Conservation (phyloP, 2,113 vertebrate species). For the Apteryx mantelli region DNA sequence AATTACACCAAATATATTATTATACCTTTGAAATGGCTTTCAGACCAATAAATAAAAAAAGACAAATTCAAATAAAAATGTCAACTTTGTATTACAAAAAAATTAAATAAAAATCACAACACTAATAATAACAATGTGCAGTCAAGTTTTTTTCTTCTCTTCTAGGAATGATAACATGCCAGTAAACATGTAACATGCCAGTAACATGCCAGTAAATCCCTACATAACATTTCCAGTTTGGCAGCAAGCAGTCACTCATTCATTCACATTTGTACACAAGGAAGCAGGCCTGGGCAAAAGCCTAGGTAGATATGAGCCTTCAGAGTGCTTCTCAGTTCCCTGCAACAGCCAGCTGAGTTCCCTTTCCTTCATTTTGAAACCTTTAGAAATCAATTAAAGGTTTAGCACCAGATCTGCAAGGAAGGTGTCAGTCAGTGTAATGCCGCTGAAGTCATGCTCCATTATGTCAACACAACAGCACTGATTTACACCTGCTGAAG, state of each 20-base stretch:
- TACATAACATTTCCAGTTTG: conserved; percentile 96
- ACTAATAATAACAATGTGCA: conserved; percentile 96
- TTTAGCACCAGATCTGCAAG: conserved; percentile 10
- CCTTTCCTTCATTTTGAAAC: neutral
- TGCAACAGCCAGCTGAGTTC: neutral
- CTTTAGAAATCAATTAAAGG: neutral
- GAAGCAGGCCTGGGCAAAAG: conserved; percentile 74
- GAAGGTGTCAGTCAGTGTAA: neutral
- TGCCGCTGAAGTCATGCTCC: neutral
- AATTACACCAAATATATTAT: conserved; percentile 91
- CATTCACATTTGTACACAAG: conserved; percentile 83
- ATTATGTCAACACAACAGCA: neutral
- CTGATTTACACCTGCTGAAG: neutral
- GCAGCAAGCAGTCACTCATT: conserved; percentile 84
- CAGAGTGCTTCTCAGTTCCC: neutral
- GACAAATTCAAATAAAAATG: conserved; percentile 90
- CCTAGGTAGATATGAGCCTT: neutral
- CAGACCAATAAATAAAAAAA: conserved; percentile 97
- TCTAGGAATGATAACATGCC: conserved; percentile 85
- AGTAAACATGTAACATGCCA: conserved; percentile 87
- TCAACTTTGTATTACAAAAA: conserved; percentile 83
- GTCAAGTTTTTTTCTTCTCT: conserved; percentile 90
- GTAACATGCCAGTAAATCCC: conserved; percentile 86
- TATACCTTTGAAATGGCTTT: conserved; percentile 94
- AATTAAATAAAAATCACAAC: conserved; percentile 90